A percentile compares a stretch with the other conserved stretches of the same genome.
These are phyloP conservation scores for Diabrotica undecimpunctata DNA, from an alignment of 1,140 invertebrate species.

Conservation along the genomic window DNA sequence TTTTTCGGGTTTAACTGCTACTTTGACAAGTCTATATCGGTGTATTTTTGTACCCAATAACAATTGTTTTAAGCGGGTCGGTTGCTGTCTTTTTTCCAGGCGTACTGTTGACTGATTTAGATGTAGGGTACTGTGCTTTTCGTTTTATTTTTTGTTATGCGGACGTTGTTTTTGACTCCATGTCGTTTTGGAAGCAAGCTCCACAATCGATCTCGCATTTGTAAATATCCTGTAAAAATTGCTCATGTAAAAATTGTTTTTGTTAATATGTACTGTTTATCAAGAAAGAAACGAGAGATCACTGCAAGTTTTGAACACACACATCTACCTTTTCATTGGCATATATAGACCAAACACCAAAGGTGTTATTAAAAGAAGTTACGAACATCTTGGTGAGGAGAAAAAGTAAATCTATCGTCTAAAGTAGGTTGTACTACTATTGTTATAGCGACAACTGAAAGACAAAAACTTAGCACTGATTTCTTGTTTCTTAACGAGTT, in stretches of 20 bases:
- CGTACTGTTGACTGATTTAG: conserved; percentile 43
- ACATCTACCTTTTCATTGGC: too few species aligned
- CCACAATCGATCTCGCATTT: conserved; percentile 36
- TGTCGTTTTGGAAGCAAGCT: conserved; percentile 29
- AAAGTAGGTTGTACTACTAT: too few species aligned
- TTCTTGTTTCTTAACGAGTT: conserved; percentile 15
- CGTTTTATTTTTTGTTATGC: conserved; percentile 28
- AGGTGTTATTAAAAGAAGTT: too few species aligned
- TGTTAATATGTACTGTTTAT: conserved; percentile 38
- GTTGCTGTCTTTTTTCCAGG: conserved; percentile 34
- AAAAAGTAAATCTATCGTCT: too few species aligned
- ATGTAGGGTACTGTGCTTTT: conserved; percentile 36
- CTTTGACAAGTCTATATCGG: conserved; percentile 31
- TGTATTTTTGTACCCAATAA: conserved; percentile 49
- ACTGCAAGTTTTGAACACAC: conserved; percentile 16
- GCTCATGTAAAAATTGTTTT: conserved; percentile 50
- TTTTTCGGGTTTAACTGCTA: neutral
- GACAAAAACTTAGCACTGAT: neutral
- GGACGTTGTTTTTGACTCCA: conserved; percentile 31
- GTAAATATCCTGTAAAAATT: conserved; percentile 48
- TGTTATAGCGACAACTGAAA: too few species aligned
- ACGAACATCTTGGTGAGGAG: too few species aligned
- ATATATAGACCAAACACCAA: neutral
- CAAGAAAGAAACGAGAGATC: conserved; percentile 1
- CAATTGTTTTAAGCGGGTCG: conserved; percentile 38